Evolutionary conservation across 2,888 invertebrate species (phyloP), one percentile per base, ranked within the genome.

Genomic region (Atethmia centrago): DNA sequence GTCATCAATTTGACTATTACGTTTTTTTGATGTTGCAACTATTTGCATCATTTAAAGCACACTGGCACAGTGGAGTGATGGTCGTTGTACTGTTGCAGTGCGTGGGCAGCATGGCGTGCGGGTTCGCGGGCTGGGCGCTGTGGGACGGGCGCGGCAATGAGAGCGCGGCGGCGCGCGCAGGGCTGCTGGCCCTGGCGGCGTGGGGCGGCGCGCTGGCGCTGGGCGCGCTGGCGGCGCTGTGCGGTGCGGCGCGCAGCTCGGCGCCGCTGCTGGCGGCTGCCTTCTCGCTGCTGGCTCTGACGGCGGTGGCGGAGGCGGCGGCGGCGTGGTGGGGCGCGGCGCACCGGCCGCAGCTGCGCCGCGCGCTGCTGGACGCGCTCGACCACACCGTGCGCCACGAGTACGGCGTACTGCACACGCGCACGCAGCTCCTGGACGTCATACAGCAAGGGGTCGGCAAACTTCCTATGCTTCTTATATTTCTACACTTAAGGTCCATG

Each of bases 241-340:
- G 85, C 63, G 94, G 95, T 68, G 91, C 92, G 42, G 88, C 89
- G 73, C 90, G 94, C 8, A 77, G 87, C 83, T 92, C 93, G 49
- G 91, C 92, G 56, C 90, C 93, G 74, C 90, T 93, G 88, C 91
- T 95, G 86, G 94, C 94, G 62, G 93, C 88, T 31, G 93, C 93
- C 40, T 92, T 94, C 88, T 93, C 94, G 74, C 89, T 95, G 88
- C 92, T 94, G 82, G 93, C 94, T 81, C 90, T 94, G 74, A 89
- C 91, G 80, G 95, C 91, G 36, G 94, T 92, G 86, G 95, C 93
- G 12, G 95, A 94, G 89, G 95, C 91, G 55, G 93, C 91, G 58
- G 95, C 94, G 58, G 95, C 92, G 55, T 94, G 93, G 91, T 95
- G 96, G 96, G 96, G 94, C 86, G 94, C 94, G 31, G 92, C 93